A percentile compares a stretch with the other conserved stretches of the same genome.
Evolutionary conservation across 2,797 vertebrate genomes (phyloP).

Genomic region (Alcedo atthis): DNA sequence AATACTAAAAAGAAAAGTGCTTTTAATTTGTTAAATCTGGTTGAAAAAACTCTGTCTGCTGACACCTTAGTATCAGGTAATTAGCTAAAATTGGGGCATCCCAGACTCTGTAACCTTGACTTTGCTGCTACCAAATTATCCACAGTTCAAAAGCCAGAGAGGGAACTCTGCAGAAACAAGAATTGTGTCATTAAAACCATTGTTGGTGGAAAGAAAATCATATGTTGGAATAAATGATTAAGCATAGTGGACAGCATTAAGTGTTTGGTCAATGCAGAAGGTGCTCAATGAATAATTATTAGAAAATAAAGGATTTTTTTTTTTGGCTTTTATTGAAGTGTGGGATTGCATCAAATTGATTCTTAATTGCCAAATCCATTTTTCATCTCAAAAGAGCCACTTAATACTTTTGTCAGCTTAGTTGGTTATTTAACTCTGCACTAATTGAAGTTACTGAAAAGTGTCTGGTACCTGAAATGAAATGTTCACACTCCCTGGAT

Average conservation of each 20-base stretch:
- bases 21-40: not conserved
- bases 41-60: not conserved
- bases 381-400: conserved; percentile 38
- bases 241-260: conserved; percentile 44
- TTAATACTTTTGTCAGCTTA: conserved; percentile 14
- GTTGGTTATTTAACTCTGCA: not conserved
- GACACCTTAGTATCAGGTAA: not conserved
- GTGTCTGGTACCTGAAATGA: not conserved
- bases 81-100: not conserved
- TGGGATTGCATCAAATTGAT: conserved; percentile 49
- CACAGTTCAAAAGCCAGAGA: not conserved
- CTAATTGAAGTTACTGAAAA: not conserved
- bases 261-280: conserved; percentile 54
- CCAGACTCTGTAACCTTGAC: not conserved
- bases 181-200: not conserved
- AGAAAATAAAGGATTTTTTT: conserved; percentile 58
- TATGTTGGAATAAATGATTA: conserved; percentile 35
- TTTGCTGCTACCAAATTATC: not conserved
- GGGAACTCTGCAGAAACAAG: not conserved
- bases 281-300: conserved; percentile 62
- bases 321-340: conserved; percentile 13
- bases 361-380: conserved; percentile 65
- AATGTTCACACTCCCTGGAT: not conserved
- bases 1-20: not conserved
- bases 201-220: not conserved